Base-by-base conservation (phyloP, 2,797 vertebrate species). In the Chloroceryle amazona region DNA sequence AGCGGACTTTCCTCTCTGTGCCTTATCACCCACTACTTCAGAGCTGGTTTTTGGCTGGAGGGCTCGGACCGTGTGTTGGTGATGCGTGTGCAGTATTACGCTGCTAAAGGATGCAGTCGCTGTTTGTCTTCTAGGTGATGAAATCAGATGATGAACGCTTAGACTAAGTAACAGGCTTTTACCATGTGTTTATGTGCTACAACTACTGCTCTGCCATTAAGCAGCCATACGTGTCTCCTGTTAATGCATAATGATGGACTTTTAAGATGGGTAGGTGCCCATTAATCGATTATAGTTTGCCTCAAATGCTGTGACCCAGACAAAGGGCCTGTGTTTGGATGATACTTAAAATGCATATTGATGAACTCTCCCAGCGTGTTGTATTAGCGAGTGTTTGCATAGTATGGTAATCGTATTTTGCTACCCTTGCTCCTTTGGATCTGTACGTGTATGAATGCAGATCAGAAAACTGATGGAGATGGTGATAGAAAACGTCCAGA, bases 391-490 rank as follows among this genome's bases (percentile, higher is more conserved):
- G 39, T 67, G 54, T 70, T 94, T 89, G 41, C 37, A 2, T 11
- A 47, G n/a, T 3, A 7, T 42, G 15, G 41, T n/a, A 68, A 61
- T 71, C 2, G 4, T 17, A 4, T 57, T 71, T 86, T 83, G 37
- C 44, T 91, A 19, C 11, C 37, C 16, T 1, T 68, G 21, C 54
- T 79, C 37, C 37, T 15, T 54, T 46, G n/a, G 11, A 22, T 44
- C 12, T 13, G 60, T 51, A 3, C 0, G 5, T 19, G 10, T 75
- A n/a, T 4, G 9, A 21, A 13, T 0, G 0, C 11, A 60, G n/a
- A 3, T 46, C 3, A 28, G 75, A 67, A 78, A 70, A 67, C 73
- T 72, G 44, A 15, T n/a, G 37, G 52, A 35, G 57, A 29, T 42
- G 41, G 58, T 19, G 29, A 3, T 26, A 66, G 60, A 55, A 91